These are phyloP conservation scores for Embiotoca jacksoni DNA, from an alignment of 2,113 vertebrate genomes.

Conservation along the genomic window DNA sequence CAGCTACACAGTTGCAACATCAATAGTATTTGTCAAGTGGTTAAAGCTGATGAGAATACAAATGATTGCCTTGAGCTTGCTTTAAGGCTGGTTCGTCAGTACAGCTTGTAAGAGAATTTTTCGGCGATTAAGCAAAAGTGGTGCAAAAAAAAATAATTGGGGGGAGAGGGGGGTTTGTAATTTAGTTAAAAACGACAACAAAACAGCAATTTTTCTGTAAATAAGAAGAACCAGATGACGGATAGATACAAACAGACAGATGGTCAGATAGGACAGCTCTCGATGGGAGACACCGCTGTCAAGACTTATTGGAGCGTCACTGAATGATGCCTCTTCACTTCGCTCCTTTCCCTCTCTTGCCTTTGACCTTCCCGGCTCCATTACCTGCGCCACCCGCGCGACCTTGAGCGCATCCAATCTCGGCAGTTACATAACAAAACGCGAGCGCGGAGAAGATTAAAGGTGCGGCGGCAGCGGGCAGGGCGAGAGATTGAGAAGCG, in stretches of 20 bases:
- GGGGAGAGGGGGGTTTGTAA: too few species aligned
- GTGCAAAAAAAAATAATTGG: slow-evolving; percentile 38
- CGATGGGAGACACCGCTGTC: slow-evolving; percentile 31
- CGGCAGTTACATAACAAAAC: slow-evolving; percentile 62
- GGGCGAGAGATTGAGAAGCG: slow-evolving; percentile 40
- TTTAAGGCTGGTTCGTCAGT: slow-evolving; percentile 64
- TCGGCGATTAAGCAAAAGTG: slow-evolving; percentile 51
- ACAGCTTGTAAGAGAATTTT: slow-evolving; percentile 55
- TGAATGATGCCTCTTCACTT: slow-evolving; percentile 52
- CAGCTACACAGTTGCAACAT: slow-evolving; percentile 61
- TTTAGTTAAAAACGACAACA: too few species aligned
- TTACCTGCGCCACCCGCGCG: slow-evolving; percentile 58
- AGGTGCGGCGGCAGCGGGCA: slow-evolving; percentile 26
- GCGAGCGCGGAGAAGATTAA: slow-evolving; percentile 47
- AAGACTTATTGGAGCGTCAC: slow-evolving; percentile 44
- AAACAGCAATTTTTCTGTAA: too few species aligned
- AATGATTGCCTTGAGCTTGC: slow-evolving; percentile 69
- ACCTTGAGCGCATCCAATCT: slow-evolving; percentile 69
- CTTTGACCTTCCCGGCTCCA: slow-evolving; percentile 71
- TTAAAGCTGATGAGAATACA: slow-evolving; percentile 74
- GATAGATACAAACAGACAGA: background rate
- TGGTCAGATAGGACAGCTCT: slow-evolving; percentile 8
- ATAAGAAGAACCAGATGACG: too few species aligned
- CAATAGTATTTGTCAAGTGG: slow-evolving; percentile 74
- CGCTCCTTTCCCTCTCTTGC: slow-evolving; percentile 45